These are phyloP conservation scores for Cossypha niveicapilla DNA, from an alignment of 2,797 vertebrate species.

Conservation along the genomic window DNA sequence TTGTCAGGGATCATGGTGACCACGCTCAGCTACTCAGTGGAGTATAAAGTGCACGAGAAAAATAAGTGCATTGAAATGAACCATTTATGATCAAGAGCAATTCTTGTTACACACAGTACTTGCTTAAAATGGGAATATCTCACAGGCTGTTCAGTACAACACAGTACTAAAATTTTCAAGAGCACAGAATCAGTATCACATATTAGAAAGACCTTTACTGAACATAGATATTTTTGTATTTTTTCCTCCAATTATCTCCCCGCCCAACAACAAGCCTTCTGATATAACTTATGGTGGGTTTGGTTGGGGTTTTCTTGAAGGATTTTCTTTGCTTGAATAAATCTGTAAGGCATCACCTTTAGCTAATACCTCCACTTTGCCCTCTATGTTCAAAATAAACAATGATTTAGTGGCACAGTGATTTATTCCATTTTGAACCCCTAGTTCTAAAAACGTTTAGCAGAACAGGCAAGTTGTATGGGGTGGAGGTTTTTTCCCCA, in stretches of 20 bases:
- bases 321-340: not conserved
- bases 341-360: not conserved
- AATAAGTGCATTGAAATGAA: slow-evolving; percentile 40
- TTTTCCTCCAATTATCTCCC: not conserved
- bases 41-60: slow-evolving; percentile 47
- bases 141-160: not conserved
- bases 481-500: not conserved
- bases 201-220: not conserved
- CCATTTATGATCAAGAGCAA: not conserved
- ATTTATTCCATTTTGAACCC: not conserved
- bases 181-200: not conserved
- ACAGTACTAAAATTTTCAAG: not conserved
- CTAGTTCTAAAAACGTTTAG: not conserved
- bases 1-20: not conserved
- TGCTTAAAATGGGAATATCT: not conserved
- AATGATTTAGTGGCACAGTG: not conserved
- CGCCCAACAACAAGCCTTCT: not conserved
- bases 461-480: not conserved
- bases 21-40: not conserved
- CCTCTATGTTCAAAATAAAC: not conserved
- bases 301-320: not conserved
- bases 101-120: not conserved
- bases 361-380: not conserved
- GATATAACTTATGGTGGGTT: not conserved
- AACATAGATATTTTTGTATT: not conserved